Evolutionary conservation across 92 coral and sea anemone genomes (phyloP).

Genomic region (Epizoanthus scotinus): DNA sequence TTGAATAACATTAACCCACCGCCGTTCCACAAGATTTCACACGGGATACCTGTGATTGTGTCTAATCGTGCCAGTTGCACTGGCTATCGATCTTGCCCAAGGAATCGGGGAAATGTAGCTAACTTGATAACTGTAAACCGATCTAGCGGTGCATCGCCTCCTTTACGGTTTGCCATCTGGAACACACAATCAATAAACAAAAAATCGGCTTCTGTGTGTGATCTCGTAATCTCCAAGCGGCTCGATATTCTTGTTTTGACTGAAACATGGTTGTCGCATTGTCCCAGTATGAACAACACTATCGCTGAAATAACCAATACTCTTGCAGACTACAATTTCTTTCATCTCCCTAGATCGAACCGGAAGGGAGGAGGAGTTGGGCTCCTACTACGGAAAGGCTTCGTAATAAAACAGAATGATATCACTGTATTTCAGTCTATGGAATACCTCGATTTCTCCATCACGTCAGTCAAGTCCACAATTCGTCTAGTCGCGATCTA

Average conservation of each 20-base stretch:
- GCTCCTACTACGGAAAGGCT: conserved; percentile 1
- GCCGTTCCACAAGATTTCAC: background rate
- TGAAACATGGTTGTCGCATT: background rate
- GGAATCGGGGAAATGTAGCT: no score
- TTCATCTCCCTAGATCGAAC: background rate
- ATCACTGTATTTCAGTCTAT: no score
- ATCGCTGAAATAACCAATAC: background rate
- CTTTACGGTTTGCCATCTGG: conserved; percentile 4
- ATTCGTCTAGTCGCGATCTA: background rate
- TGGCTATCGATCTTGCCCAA: background rate
- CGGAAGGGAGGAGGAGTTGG: conserved; percentile 8
- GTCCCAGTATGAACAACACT: no score
- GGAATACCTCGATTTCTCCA: no score
- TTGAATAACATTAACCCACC: background rate
- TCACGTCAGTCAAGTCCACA: background rate
- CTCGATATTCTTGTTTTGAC: background rate
- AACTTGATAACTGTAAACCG: no score
- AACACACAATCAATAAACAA: conserved; percentile 5
- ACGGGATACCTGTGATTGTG: background rate
- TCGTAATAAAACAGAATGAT: no score
- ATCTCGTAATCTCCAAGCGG: background rate
- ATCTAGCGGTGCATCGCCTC: no score
- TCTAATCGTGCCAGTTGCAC: background rate
- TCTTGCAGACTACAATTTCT: background rate
- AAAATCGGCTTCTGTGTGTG: no score